phyloP scores from a whole-genome alignment of 2,797 vertebrate genomes.

The Alauda arvensis region DNA sequence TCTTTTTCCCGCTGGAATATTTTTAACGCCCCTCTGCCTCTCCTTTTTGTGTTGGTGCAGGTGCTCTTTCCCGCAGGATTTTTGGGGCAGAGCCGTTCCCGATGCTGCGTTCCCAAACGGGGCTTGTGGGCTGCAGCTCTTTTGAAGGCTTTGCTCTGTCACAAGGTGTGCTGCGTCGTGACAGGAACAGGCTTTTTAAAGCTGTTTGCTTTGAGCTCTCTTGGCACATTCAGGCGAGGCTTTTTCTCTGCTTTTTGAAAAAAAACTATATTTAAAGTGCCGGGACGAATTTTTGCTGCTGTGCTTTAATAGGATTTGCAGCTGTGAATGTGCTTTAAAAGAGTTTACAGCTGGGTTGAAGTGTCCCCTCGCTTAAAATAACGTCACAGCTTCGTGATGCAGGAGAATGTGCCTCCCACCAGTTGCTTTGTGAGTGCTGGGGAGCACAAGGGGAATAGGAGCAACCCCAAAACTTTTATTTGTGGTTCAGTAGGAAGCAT shows the following conservation, averaged over 20 bases:
- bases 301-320: constrained; percentile 19
- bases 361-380: constrained; percentile 11
- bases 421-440: neutral
- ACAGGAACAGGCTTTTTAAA: neutral
- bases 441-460: neutral
- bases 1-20: neutral
- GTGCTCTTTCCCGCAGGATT: neutral
- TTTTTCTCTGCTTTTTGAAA: neutral
- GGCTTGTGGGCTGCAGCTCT: neutral
- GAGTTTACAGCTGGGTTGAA: constrained; percentile 39
- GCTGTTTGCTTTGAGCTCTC: neutral
- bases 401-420: neutral
- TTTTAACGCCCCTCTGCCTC: neutral
- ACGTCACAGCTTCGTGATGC: neutral
- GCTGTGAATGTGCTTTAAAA: constrained; percentile 12
- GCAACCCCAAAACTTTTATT: neutral
- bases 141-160: neutral
- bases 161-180: neutral
- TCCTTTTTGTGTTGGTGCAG: neutral
- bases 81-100: neutral
- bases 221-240: neutral
- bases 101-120: rapidly evolving
- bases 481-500: neutral
- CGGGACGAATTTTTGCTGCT: neutral
- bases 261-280: neutral